Evolutionary conservation across 30 jellyfish, hydroid and myxozoan genomes (phyloP), one percentile per base, ranked within the genome.

Genomic region (Aurelia aurita): DNA sequence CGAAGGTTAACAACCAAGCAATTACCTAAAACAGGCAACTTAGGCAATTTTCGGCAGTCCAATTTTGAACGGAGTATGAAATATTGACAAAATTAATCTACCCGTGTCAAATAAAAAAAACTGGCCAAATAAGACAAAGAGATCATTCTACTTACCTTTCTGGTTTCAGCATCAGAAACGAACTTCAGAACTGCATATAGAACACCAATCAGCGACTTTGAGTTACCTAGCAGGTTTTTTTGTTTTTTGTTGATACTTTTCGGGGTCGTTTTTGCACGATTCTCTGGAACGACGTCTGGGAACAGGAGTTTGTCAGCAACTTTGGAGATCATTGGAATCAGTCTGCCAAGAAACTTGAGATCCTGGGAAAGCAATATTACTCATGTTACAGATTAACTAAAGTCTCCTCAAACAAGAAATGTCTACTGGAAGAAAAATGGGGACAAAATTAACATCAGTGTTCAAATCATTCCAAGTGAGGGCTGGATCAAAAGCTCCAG

Each of bases 161-260:
- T 27, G 5, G 35, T 13, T 11, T 58, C 76, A 1, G n/a, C 62
- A 4, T 46, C 2, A 2, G 57, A 22, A 63, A 77, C 43, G 13
- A 8, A 58, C 21, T 34, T 35, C 62, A 57, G 54, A 20, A 58
- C 21, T 19, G 26, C 26, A 12, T 58, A 19, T 0, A 77, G 23
- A 16, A 80, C 44, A 29, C 34, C 39, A 23, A 72, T 85, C 78
- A 89, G 69, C 1, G 94, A 80, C 47, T 71, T 53, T 28, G 82
- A 29, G 45, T 89, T 89, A 29, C 84, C 77, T 10, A 89, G 69
- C 25, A 86, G 91, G 68, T 74, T 89, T 1, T 47, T 84, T 20
- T 32, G 29, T 65, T 53, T 34, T 58, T 39, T 77, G 15, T 25
- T 53, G 39, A 86, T 21, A 59, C 82, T 86, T 66, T 80, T 21